These are phyloP conservation scores for Hybognathus amarus DNA, from an alignment of 2,797 vertebrate genomes.

Conservation along the genomic window DNA sequence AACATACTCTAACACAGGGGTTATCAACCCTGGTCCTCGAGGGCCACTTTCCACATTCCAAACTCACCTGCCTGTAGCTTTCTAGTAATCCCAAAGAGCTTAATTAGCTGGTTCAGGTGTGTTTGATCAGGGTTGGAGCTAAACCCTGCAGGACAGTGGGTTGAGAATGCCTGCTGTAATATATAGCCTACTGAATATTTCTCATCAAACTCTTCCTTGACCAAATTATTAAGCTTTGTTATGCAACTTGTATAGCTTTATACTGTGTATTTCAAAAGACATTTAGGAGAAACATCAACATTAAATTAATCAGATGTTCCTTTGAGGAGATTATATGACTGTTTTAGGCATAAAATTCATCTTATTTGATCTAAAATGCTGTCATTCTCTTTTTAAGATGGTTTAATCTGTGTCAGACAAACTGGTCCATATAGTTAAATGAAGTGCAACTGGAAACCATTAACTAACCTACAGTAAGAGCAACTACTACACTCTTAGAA, in stretches of 20 bases:
- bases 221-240: background rate
- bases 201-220: background rate
- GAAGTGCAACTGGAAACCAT: background rate
- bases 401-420: constrained; percentile 8
- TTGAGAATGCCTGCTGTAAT: too few species aligned
- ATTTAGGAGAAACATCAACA: background rate
- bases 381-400: constrained; percentile 2
- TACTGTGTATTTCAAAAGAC: background rate
- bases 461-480: background rate
- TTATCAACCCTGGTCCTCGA: too few species aligned
- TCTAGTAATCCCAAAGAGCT: too few species aligned
- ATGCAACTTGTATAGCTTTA: background rate
- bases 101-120: too few species aligned
- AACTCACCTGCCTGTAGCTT: too few species aligned
- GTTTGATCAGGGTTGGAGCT: too few species aligned
- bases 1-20: background rate
- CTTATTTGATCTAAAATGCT: background rate
- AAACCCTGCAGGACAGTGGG: too few species aligned
- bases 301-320: background rate
- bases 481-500: too few species aligned
- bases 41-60: too few species aligned
- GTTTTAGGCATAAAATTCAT: background rate
- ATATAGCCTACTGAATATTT: background rate
- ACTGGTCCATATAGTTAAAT: background rate
- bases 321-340: background rate